Base-by-base conservation (phyloP, 2,797 vertebrate genomes). In the Capromys pilorides region DNA sequence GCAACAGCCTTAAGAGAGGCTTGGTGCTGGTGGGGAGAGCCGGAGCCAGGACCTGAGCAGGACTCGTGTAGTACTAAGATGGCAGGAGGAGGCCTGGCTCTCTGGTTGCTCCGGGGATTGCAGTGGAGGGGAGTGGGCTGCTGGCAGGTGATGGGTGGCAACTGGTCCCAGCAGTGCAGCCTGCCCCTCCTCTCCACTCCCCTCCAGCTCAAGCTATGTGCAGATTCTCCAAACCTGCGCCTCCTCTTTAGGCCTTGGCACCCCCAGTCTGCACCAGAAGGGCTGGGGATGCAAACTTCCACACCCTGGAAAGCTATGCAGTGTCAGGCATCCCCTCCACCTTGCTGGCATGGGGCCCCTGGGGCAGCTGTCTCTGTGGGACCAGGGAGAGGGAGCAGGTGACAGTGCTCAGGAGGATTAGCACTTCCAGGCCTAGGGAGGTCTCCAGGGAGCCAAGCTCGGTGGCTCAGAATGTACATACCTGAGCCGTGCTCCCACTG, bases 71-170 rank as follows among this genome's bases (percentile, higher is more conserved):
- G 69, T 93, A 64, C 95, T 96, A 95, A 96, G 97, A 94, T 93
- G 96, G 97, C 97, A 91, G 91, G 24, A 91, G 96, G 95, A 95
- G 93, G 88, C 90, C 97, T 96, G 97, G 97, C 96, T 96, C 81
- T 97, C 62, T 67, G 82, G 67, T 84, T 91, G 86, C 66, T 41
- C 21, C 49, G 86, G 93, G 93, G 96, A 71, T 73, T 54, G 82
- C 14, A 91, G 90, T 16, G 26, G 73, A 82, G 95, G 97, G 31
- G 93, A 95, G 95, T 94, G 94, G 93, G 96, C 95, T 96, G 94
- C 14, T 12, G 85, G 97, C 3, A 0, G 39, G 41, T 61, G 24
- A 6, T 0, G 16, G 0, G 18, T 88, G 95, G 64, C 79, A 62
- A 78, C 86, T 0, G 36, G 62, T 31, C 24, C 41, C 9, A 6